A percentile compares a stretch with the other conserved stretches of the same genome.
phyloP scores from a whole-genome alignment of 2,888 invertebrate species.

The Plagiodera versicolora region DNA sequence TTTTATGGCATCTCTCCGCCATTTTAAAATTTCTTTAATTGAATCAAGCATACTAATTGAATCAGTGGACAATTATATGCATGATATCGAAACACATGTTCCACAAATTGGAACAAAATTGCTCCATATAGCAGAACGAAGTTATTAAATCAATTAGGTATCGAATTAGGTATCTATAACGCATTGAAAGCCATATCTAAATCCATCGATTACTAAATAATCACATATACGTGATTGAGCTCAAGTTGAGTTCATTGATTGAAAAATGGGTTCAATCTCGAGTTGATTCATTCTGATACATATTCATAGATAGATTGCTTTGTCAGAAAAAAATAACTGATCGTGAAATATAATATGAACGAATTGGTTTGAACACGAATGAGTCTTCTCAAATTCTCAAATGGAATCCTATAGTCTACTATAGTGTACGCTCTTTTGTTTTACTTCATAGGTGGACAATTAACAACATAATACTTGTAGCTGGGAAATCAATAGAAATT shows the following conservation, averaged over 20 bases:
- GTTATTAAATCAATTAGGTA: conserved; percentile 14
- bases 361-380: neutral
- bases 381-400: neutral
- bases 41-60: neutral
- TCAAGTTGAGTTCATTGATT: neutral
- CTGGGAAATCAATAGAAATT: neutral
- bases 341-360: too few species aligned
- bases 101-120: conserved; percentile 9
- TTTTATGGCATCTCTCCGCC: neutral
- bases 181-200: conserved; percentile 1
- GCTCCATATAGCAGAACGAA: conserved; percentile 8
- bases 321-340: too few species aligned
- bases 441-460: neutral
- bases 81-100: conserved; percentile 9
- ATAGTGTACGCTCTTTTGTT: neutral
- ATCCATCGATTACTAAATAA: neutral
- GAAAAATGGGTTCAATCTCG: neutral
- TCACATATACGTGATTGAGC: neutral
- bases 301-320: too few species aligned
- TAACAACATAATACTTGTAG: neutral
- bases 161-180: conserved; percentile 6
- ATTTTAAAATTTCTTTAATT: conserved; percentile 9
- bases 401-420: neutral
- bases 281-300: too few species aligned
- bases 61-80: conserved; percentile 1